phyloP scores from a whole-genome alignment of 2,797 vertebrate genomes.

The Lagorchestes hirsutus region DNA sequence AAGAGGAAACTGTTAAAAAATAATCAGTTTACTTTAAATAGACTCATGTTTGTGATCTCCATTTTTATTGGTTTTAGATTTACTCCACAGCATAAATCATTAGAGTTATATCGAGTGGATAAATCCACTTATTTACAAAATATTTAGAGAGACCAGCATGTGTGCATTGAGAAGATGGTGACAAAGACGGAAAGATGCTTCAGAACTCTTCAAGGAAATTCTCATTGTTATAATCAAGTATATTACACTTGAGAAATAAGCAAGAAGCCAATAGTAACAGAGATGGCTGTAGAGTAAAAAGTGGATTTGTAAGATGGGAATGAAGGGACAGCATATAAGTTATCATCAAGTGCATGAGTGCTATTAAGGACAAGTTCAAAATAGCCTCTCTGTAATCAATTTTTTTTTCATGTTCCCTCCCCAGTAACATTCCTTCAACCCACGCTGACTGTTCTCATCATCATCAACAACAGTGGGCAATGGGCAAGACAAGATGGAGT shows the following conservation, averaged over 20 bases:
- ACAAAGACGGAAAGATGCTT: neutral
- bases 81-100: conserved; percentile 52
- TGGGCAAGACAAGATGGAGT: neutral
- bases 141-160: conserved; percentile 11
- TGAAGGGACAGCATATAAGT: conserved; percentile 68
- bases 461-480: neutral
- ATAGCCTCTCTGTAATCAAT: conserved; percentile 57
- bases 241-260: conserved; percentile 43
- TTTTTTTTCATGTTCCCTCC: conserved; percentile 4
- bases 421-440: neutral
- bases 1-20: conserved; percentile 66
- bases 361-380: conserved; percentile 76
- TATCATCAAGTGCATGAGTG: neutral
- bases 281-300: conserved; percentile 54
- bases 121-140: conserved; percentile 56
- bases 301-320: conserved; percentile 38
- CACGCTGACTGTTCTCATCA: neutral
- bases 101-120: conserved; percentile 46
- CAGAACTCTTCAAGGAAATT: conserved; percentile 7
- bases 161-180: neutral
- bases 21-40: conserved; percentile 66
- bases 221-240: conserved; percentile 23
- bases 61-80: conserved; percentile 73
- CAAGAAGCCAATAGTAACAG: neutral
- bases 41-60: conserved; percentile 43